Percentiles rank a stretch among this genome's conserved stretches.
These are phyloP conservation scores for Takifugu ocellatus DNA, from an alignment of 2,797 vertebrate genomes.

Conservation along the genomic window DNA sequence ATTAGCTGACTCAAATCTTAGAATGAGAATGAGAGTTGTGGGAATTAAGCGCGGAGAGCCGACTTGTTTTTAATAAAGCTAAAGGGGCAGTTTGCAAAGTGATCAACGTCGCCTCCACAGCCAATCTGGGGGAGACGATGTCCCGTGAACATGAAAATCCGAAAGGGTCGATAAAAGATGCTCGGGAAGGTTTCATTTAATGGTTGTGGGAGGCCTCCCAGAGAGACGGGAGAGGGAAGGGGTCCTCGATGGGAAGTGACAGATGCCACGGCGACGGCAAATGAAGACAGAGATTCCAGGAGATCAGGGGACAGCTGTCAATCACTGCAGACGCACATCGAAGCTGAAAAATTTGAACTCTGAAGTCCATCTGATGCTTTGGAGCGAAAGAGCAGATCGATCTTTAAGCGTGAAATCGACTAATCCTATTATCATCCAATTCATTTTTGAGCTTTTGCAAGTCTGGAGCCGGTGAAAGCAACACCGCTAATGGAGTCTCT, in stretches of 20 bases:
- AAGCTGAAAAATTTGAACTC: conserved; percentile 17
- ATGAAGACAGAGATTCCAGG: conserved; percentile 49
- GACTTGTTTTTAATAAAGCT: conserved; percentile 7
- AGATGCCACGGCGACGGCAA: conserved; percentile 41
- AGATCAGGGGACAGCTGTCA: conserved; percentile 45
- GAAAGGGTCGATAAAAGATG: background rate
- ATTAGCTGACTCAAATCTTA: conserved; percentile 40
- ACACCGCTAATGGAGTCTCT: no score
- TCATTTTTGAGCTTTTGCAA: no score
- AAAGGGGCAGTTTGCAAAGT: conserved; percentile 1
- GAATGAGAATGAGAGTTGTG: background rate
- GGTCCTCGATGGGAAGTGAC: conserved; percentile 55
- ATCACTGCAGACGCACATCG: conserved; percentile 31
- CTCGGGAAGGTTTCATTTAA: background rate
- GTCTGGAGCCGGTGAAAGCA: no score
- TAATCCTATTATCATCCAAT: no score
- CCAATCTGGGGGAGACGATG: background rate
- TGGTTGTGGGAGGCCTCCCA: conserved; percentile 2
- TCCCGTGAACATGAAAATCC: background rate
- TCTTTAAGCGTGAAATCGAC: no score
- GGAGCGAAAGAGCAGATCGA: no score
- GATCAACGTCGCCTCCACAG: background rate
- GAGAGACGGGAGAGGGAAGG: conserved; percentile 27
- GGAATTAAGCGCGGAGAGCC: background rate
- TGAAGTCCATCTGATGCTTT: no score